A percentile compares a stretch with the other conserved stretches of the same genome.
Evolutionary conservation across 2,888 invertebrate species (phyloP).

Genomic region (Orchesella flavescens): DNA sequence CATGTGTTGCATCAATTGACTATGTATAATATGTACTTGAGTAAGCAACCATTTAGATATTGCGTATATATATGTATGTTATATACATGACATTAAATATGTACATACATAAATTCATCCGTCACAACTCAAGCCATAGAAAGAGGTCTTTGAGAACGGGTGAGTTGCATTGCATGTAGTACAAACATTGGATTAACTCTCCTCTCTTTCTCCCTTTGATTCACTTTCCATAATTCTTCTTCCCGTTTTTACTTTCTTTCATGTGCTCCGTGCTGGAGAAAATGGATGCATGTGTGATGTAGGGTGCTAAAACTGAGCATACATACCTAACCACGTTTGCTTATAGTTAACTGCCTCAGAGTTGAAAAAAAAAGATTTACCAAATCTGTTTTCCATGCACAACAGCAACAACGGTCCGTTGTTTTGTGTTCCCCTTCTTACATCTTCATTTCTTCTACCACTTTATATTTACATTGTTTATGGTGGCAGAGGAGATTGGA

Average conservation of each 20-base stretch:
- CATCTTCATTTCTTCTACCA: too few relatives aligned
- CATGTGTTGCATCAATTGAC: background rate
- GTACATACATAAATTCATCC: slow-evolving; percentile 26
- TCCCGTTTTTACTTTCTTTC: slow-evolving; percentile 9
- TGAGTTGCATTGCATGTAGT: slow-evolving; percentile 19
- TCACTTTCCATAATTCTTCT: slow-evolving; percentile 22
- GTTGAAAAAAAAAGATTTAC: slow-evolving; percentile 1
- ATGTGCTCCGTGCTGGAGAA: background rate
- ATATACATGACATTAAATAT: too few relatives aligned
- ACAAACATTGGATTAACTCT: slow-evolving; percentile 29
- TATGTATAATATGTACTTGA: too few relatives aligned
- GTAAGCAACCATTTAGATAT: too few relatives aligned
- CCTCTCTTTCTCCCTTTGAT: slow-evolving; percentile 37
- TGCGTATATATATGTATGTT: too few relatives aligned
- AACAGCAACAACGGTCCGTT: background rate
- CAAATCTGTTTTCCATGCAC: slow-evolving; percentile 31
- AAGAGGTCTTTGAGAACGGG: background rate
- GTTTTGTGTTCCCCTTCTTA: slow-evolving; percentile 5
- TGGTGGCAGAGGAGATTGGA: background rate
- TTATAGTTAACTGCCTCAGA: too few relatives aligned
- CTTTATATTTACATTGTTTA: slow-evolving; percentile 13
- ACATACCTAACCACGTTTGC: too few relatives aligned
- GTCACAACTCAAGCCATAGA: background rate
- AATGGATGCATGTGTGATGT: background rate
- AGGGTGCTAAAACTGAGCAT: background rate